Evolutionary conservation across 2,797 vertebrate species (phyloP).

Genomic region (Martes flavigula): DNA sequence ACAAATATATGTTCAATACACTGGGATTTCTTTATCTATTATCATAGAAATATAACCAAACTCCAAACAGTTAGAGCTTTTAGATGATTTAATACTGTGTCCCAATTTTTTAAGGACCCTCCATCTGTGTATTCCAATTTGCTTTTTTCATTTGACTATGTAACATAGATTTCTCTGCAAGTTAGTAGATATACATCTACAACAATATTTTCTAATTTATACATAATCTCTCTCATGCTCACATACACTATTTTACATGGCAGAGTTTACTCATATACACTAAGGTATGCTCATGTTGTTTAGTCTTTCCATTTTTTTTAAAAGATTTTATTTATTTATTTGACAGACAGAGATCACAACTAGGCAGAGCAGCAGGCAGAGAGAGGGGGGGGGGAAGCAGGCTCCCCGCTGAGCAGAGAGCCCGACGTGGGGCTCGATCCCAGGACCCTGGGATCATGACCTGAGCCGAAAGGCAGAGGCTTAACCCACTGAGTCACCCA

Average conservation of each 20-base stretch:
- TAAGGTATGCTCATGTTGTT: not conserved
- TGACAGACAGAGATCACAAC: no score
- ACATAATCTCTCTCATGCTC: not conserved
- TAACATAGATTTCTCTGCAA: not conserved
- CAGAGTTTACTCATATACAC: not conserved
- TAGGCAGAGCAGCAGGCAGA: no score
- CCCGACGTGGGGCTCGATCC: no score
- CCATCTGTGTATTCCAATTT: not conserved
- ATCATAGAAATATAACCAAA: not conserved
- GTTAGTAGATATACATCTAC: not conserved
- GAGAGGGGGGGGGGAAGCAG: no score
- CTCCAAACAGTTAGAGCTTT: not conserved
- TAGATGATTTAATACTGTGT: not conserved
- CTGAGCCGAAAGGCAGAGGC: no score
- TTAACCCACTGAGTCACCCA: no score
- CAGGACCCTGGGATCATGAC: no score
- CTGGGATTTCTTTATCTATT: not conserved
- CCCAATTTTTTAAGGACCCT: not conserved
- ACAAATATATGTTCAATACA: not conserved
- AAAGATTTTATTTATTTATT: no score
- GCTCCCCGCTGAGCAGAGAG: no score
- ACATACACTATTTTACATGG: not conserved
- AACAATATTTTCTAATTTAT: not conserved
- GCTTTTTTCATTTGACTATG: not conserved
- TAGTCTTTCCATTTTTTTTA: not conserved